Conservation (phyloP, 2,888 invertebrate species). For the Pristionchus exspectatus region DNA sequence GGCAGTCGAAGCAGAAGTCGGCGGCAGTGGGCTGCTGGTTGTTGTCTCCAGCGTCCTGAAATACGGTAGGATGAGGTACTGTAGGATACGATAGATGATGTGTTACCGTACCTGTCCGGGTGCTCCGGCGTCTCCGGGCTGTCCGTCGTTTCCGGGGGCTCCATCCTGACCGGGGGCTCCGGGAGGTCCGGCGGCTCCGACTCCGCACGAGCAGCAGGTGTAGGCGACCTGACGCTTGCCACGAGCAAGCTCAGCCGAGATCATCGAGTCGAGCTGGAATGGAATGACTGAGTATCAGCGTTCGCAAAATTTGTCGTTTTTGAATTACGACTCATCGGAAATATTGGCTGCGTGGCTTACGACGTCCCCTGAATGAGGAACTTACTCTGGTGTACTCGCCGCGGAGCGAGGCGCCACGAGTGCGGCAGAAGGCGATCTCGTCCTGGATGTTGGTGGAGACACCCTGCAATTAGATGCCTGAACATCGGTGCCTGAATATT, state of each 20-base stretch:
- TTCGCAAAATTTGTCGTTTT: not conserved
- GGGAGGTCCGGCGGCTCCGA: conserved; percentile 54
- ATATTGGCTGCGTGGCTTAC: not conserved
- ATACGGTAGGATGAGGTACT: not conserved
- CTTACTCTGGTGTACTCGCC: conserved; percentile 56
- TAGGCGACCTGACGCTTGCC: conserved; percentile 55
- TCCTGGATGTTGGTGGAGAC: conserved; percentile 54
- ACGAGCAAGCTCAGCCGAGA: conserved; percentile 54
- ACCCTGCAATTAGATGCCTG: not conserved
- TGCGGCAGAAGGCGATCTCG: conserved; percentile 55
- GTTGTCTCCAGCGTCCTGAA: conserved; percentile 48
- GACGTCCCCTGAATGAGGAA: not conserved
- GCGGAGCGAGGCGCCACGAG: conserved; percentile 49
- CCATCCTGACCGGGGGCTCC: conserved; percentile 55
- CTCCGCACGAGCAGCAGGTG: conserved; percentile 56
- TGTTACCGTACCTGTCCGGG: conserved; percentile 43
- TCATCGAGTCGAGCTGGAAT: conserved; percentile 55
- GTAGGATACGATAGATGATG: not conserved
- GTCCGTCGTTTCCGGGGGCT: conserved; percentile 55
- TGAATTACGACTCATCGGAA: not conserved
- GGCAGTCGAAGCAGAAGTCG: conserved; percentile 57
- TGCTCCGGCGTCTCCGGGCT: conserved; percentile 53
- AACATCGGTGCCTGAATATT: not conserved
- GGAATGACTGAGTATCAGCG: not conserved
- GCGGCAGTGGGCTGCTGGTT: conserved; percentile 39